Percentiles rank a stretch among this genome's conserved stretches.
Conservation (phyloP, 2,797 vertebrate genomes). For the Dryobates pubescens region DNA sequence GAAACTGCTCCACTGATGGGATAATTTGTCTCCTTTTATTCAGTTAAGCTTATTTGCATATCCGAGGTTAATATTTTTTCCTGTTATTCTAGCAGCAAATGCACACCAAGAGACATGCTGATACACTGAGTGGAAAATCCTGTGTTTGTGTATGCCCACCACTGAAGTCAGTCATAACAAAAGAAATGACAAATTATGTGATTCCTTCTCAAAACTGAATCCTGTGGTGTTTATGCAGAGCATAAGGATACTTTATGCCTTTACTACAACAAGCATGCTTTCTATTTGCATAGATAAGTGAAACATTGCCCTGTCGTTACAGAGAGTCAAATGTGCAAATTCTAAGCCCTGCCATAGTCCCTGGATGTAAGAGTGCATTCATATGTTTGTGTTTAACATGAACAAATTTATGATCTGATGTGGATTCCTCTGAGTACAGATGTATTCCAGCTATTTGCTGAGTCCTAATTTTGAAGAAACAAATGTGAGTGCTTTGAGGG, state of each 20-base stretch:
- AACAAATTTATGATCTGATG: conserved; percentile 77
- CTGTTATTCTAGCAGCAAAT: conserved; percentile 31
- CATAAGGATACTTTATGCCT: conserved; percentile 48
- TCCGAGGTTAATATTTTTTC: conserved; percentile 54
- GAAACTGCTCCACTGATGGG: background rate
- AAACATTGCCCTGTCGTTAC: conserved; percentile 67
- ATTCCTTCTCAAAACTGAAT: conserved; percentile 55
- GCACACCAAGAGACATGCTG: background rate
- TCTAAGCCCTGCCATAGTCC: conserved; percentile 58
- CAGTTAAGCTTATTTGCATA: conserved; percentile 58
- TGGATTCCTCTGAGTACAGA: conserved; percentile 71
- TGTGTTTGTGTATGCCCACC: conserved; percentile 40
- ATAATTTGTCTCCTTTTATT: conserved; percentile 45
- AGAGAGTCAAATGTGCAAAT: conserved; percentile 66
- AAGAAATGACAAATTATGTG: conserved; percentile 60
- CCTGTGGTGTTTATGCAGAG: conserved; percentile 57
- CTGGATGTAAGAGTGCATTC: conserved; percentile 57
- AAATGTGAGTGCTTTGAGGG: conserved; percentile 6
- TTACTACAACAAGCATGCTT: conserved; percentile 66
- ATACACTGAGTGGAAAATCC: conserved; percentile 47
- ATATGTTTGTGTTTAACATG: conserved; percentile 73
- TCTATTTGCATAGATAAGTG: conserved; percentile 67
- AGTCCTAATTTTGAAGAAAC: conserved; percentile 63
- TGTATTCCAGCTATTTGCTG: conserved; percentile 72
- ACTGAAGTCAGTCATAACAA: conserved; percentile 51